These are phyloP conservation scores for Synergus laeviventris DNA, from an alignment of 2,888 invertebrate genomes.

Conservation along the genomic window DNA sequence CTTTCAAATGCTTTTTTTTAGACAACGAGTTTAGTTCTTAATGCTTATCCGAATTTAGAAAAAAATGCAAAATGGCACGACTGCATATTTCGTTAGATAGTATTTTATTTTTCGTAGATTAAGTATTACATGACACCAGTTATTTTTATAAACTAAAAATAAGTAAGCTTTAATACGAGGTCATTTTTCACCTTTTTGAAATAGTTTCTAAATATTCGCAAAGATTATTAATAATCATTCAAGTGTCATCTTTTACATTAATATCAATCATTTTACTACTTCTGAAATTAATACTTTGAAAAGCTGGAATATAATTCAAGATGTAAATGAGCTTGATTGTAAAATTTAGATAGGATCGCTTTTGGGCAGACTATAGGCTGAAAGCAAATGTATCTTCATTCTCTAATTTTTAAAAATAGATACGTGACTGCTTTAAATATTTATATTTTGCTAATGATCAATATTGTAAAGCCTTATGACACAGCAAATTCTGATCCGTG, in stretches of 20 bases:
- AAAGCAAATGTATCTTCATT: neutral
- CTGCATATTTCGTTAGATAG: neutral
- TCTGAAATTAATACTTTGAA: neutral
- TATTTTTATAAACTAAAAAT: neutral
- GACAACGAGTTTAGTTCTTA: neutral
- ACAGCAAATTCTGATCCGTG: neutral
- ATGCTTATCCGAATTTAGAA: constrained; percentile 13
- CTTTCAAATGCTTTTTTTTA: neutral
- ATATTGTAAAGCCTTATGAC: neutral
- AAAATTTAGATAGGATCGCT: neutral
- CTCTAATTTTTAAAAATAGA: neutral
- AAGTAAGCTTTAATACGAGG: neutral
- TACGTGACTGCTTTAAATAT: neutral
- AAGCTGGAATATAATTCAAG: neutral
- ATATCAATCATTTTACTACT: neutral
- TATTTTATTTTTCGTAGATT: neutral
- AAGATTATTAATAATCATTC: neutral
- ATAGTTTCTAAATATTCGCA: neutral
- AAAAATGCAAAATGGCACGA: neutral
- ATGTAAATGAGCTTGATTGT: neutral
- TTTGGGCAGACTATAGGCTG: neutral
- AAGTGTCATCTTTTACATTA: neutral
- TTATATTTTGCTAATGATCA: neutral
- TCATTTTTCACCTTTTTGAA: neutral
- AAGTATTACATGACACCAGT: neutral